Evolutionary conservation across 2,113 vertebrate genomes (phyloP).

Genomic region (Callopanchax toddi): DNA sequence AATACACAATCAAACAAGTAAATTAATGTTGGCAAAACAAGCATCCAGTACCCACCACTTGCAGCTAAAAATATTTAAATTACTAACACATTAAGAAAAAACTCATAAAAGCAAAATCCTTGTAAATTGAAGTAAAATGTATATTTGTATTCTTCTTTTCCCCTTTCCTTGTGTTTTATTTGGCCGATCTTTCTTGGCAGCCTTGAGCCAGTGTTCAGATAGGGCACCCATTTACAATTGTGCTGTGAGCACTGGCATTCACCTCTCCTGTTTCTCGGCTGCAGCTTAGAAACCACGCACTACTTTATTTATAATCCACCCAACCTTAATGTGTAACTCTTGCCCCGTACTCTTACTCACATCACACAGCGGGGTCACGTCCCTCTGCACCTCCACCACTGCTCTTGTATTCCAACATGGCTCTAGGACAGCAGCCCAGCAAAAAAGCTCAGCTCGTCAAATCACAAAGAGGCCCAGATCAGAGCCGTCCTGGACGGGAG

Average conservation of each 20-base stretch:
- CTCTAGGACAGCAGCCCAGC: conserved; percentile 81
- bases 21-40: neutral
- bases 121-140: neutral
- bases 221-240: conserved; percentile 69
- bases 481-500: conserved; percentile 75
- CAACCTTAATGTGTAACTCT: conserved; percentile 75
- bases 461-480: conserved; percentile 80
- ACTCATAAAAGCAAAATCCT: conserved; percentile 9
- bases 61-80: neutral
- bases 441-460: conserved; percentile 68
- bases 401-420: conserved; percentile 80
- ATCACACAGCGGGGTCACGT: conserved; percentile 79
- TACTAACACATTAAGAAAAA: conserved; percentile 1
- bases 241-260: conserved; percentile 73
- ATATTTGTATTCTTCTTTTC: neutral
- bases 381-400: conserved; percentile 74
- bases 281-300: conserved; percentile 67
- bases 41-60: neutral
- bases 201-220: conserved; percentile 69
- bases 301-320: conserved; percentile 84
- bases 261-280: conserved; percentile 74
- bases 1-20: neutral
- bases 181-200: conserved; percentile 65
- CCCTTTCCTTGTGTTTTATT: conserved; percentile 43
- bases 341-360: conserved; percentile 71